A percentile compares a stretch with the other conserved stretches of the same genome.
Conservation (phyloP, 2,113 vertebrate genomes). For the Oncorhynchus kisutch region DNA sequence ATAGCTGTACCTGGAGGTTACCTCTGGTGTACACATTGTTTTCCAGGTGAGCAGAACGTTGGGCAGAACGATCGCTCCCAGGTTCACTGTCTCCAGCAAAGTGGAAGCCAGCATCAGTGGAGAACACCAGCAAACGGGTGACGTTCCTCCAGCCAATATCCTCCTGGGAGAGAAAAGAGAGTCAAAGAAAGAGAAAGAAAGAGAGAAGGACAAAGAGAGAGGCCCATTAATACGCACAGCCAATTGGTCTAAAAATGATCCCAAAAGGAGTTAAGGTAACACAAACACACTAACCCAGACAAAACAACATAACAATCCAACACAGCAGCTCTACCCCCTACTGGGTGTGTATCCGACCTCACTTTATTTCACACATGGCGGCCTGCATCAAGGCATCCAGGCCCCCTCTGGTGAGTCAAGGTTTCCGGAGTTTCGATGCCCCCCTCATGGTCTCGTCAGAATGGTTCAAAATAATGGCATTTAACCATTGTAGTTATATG, state of each 20-base stretch:
- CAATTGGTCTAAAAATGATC: not conserved
- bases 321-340: not conserved
- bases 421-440: too few relatives aligned
- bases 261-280: not conserved
- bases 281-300: too few relatives aligned
- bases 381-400: too few relatives aligned
- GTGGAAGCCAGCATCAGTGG: slow-evolving; percentile 97
- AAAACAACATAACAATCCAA: not conserved
- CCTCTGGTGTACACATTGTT: slow-evolving; percentile 82
- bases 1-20: slow-evolving; percentile 56
- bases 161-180: slow-evolving; percentile 58
- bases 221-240: too few relatives aligned
- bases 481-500: too few relatives aligned
- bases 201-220: not conserved
- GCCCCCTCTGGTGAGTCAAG: too few relatives aligned
- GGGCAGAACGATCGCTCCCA: slow-evolving; percentile 95
- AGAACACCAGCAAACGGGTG: slow-evolving; percentile 93
- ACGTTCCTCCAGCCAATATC: slow-evolving; percentile 97
- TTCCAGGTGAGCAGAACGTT: slow-evolving; percentile 85
- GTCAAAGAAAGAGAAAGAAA: not conserved
- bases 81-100: slow-evolving; percentile 97
- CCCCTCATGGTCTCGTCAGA: too few relatives aligned
- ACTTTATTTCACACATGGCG: too few relatives aligned
- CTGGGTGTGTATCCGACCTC: not conserved
- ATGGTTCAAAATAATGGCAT: too few relatives aligned